phyloP scores from a whole-genome alignment of 1,140 invertebrate species.

The Rhyzopertha dominica region DNA sequence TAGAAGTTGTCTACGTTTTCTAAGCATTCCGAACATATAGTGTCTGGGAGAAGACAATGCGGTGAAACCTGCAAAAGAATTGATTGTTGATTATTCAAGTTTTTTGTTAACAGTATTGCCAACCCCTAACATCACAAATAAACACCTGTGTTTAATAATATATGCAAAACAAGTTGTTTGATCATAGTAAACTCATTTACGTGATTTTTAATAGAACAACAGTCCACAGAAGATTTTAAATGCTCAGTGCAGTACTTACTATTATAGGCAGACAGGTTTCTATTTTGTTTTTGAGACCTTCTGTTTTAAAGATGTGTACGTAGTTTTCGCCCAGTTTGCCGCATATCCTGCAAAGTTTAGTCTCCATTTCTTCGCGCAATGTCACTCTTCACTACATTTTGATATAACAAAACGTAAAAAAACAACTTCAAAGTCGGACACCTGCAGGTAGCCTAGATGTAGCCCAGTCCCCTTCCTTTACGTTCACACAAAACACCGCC shows the following conservation, averaged over 20 bases:
- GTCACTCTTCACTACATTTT: slow-evolving; percentile 3
- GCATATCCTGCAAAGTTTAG: slow-evolving; percentile 38
- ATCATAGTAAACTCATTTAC: too few species aligned
- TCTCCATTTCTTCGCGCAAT: slow-evolving; percentile 30
- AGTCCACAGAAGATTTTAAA: too few species aligned
- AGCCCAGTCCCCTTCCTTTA: too few species aligned
- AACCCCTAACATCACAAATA: too few species aligned
- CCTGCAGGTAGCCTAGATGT: too few species aligned
- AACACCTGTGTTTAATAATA: too few species aligned
- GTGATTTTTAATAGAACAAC: too few species aligned
- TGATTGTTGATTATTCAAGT: neutral
- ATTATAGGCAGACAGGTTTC: slow-evolving; percentile 44
- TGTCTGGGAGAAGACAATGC: slow-evolving; percentile 39
- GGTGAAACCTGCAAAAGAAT: slow-evolving; percentile 38
- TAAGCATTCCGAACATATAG: slow-evolving; percentile 36
- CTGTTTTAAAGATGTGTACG: slow-evolving; percentile 41
- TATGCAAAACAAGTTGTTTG: too few species aligned
- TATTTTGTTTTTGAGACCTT: slow-evolving; percentile 40
- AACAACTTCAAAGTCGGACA: too few species aligned
- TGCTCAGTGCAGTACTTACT: too few species aligned
- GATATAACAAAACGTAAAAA: neutral
- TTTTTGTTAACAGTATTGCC: slow-evolving; percentile 2
- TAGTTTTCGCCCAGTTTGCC: slow-evolving; percentile 20
- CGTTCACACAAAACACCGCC: too few species aligned
- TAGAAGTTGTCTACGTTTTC: slow-evolving; percentile 39